Conservation (phyloP, 2,113 vertebrate genomes). For the Bufo bufo region DNA sequence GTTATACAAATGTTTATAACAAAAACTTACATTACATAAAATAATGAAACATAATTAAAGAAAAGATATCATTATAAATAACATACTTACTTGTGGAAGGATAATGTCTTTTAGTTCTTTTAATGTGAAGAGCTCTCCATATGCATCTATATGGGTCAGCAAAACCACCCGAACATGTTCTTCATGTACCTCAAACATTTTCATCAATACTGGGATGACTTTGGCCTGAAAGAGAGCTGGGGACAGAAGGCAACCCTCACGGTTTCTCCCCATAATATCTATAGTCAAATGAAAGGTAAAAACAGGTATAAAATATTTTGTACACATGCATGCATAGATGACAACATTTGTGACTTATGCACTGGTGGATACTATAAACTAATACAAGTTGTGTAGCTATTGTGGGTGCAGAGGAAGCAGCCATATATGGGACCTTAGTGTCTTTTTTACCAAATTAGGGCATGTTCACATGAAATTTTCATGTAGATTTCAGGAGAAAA, state of each 20-base stretch:
- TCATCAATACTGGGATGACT: constrained; percentile 88
- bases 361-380: too few species aligned
- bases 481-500: too few species aligned
- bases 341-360: too few species aligned
- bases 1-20: too few species aligned
- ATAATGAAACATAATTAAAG: neutral
- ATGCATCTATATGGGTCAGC: constrained; percentile 88
- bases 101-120: constrained; percentile 91
- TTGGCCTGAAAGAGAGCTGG: constrained; percentile 84
- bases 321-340: neutral
- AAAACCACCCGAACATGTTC: constrained; percentile 90
- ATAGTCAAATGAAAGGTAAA: neutral
- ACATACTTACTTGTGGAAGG: constrained; percentile 85
- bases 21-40: too few species aligned
- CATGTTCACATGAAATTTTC: too few species aligned
- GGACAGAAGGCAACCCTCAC: constrained; percentile 82
- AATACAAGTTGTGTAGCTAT: too few species aligned
- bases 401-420: too few species aligned
- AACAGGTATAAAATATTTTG: neutral
- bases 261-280: constrained; percentile 76
- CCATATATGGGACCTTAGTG: too few species aligned
- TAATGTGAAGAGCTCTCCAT: constrained; percentile 83
- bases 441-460: too few species aligned
- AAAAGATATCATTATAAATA: neutral
- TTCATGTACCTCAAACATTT: constrained; percentile 90